phyloP scores from a whole-genome alignment of 2,113 vertebrate genomes.

The Rhineura floridana region DNA sequence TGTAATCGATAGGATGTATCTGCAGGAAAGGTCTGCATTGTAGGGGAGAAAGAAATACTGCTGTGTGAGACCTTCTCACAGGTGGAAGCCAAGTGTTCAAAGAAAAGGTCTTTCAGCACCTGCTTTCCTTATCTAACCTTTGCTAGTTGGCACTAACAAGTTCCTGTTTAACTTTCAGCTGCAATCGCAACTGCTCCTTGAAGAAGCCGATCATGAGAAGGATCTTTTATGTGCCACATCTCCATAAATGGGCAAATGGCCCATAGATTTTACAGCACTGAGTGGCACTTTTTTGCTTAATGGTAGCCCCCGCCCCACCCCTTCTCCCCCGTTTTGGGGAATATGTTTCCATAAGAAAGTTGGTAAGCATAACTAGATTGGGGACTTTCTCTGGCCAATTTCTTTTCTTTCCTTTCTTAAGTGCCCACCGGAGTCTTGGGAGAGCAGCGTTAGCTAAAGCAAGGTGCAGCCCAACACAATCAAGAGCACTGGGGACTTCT shows the following conservation, averaged over 20 bases:
- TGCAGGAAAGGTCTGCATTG: constrained; percentile 34
- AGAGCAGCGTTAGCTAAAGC: background rate
- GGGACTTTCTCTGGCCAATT: background rate
- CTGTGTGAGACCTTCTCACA: constrained; percentile 52
- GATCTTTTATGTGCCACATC: constrained; percentile 17
- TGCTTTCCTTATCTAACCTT: constrained; percentile 66
- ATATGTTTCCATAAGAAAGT: background rate
- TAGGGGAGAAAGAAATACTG: constrained; percentile 27
- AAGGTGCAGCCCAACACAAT: constrained; percentile 28
- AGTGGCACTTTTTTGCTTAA: background rate
- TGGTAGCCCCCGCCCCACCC: background rate
- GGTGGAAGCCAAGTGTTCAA: constrained; percentile 63
- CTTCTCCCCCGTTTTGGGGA: background rate
- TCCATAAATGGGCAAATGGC: background rate
- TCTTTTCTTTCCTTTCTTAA: constrained; percentile 21
- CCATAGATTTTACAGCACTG: constrained; percentile 9
- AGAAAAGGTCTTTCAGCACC: constrained; percentile 61
- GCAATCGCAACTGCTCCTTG: constrained; percentile 55
- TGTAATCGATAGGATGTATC: constrained; percentile 32
- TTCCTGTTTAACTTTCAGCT: constrained; percentile 64
- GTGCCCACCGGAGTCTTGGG: constrained; percentile 20
- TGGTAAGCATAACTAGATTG: background rate
- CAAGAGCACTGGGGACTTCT: constrained; percentile 60
- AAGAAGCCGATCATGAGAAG: constrained; percentile 35
- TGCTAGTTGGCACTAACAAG: constrained; percentile 52